Percentiles rank a stretch among this genome's conserved stretches.
Conservation (phyloP, 2,113 vertebrate genomes). For the Pteropus alecto region DNA sequence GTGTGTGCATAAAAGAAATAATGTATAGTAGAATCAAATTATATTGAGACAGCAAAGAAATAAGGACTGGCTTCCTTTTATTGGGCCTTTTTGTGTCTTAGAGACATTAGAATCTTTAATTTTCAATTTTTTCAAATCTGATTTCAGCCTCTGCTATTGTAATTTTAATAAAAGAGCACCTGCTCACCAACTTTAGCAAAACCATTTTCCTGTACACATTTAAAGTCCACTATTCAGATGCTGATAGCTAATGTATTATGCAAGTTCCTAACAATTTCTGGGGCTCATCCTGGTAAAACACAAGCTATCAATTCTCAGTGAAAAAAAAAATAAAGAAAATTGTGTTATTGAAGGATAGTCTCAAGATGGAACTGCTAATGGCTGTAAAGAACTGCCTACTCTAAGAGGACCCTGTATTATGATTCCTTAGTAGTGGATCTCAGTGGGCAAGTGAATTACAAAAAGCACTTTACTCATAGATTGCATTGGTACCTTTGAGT, state of each 20-base stretch:
- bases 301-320: constrained; percentile 40
- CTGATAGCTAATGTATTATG: not conserved
- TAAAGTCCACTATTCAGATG: not conserved
- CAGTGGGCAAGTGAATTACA: constrained; percentile 13
- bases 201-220: not conserved
- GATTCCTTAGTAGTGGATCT: not conserved
- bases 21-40: not conserved
- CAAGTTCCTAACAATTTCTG: constrained; percentile 39
- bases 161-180: not conserved
- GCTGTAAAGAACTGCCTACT: not conserved
- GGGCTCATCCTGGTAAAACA: constrained; percentile 35
- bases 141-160: not conserved
- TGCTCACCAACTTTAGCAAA: not conserved
- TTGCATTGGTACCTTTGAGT: constrained; percentile 33
- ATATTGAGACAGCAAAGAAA: not conserved
- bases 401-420: not conserved
- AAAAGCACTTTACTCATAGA: constrained; percentile 43
- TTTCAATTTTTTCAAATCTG: not conserved
- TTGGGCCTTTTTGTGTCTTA: not conserved
- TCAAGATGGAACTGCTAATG: constrained; percentile 45
- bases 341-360: constrained; percentile 18
- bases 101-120: not conserved
- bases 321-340: not conserved
- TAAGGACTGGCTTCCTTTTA: not conserved
- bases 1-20: not conserved